Evolutionary conservation across 2,113 vertebrate genomes (phyloP), one percentile per base, ranked within the genome.

Genomic region (Sminthopsis crassicaudata): DNA sequence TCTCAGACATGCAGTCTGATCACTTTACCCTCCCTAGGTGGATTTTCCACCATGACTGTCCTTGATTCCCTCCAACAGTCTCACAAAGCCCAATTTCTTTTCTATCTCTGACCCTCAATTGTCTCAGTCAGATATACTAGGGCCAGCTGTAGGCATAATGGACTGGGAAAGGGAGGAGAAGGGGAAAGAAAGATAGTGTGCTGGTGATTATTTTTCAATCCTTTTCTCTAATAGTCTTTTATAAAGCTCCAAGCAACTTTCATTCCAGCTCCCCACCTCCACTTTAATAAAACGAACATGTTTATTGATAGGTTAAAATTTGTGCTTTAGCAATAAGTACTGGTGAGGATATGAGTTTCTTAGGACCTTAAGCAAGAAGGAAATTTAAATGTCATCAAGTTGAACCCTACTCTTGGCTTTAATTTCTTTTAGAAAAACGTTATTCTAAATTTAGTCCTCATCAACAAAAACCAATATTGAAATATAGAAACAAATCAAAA

Each of bases 41-140:
- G 67, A n/a, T 90, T 94, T 91, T 92, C 16, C 51, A 30, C 53
- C 36, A 57, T 92, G 53, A 46, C 55, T 46, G 91, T 26, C 26
- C 2, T 12, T 2, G 55, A 94, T 57, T 94, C 90, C 14, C 42
- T 90, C 94, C 89, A 54, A n/a, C 46, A 53, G 14, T 53, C 57
- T 24, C 26, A 89, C 84, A 96, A 90, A 95, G 42, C 42, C 19
- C 30, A 89, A 8, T 91, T 54, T 90, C 46, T 42, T 91, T 48
- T 22, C 25, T 53, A 84, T 92, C 76, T 90, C 46, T 46, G 93
- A 14, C 30, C 1, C 7, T 2, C 7, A 3, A 12, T 48, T 54
- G 53, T n/a, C 50, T 54, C 92, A 27, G 30, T 46, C 57, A 92
- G 14, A 27, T 11, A 16, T 9, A 2, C 22, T 23, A 42, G 54